These are phyloP conservation scores for Lutraria lutraria DNA, from an alignment of 2,888 invertebrate species.

Conservation along the genomic window DNA sequence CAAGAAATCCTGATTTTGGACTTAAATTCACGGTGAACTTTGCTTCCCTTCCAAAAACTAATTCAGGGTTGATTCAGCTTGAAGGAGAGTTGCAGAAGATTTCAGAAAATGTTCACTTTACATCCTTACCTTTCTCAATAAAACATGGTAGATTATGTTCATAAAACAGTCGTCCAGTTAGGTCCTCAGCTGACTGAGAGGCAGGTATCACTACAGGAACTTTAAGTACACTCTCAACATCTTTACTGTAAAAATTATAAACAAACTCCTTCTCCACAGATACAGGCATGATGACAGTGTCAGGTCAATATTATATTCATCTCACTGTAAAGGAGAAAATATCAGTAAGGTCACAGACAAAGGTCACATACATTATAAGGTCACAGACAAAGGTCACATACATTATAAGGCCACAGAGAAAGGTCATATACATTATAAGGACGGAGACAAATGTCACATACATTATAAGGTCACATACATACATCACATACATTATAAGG, in stretches of 20 bases:
- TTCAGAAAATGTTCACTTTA: not conserved
- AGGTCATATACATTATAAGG: too few species aligned
- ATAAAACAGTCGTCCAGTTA: conserved; percentile 90
- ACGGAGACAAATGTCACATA: too few species aligned
- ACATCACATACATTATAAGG: too few species aligned
- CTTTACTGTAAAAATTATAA: conserved; percentile 78
- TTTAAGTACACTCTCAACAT: conserved; percentile 74
- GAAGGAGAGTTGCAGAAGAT: too few species aligned
- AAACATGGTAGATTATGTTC: conserved; percentile 91
- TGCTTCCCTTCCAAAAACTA: too few species aligned
- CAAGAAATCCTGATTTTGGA: too few species aligned
- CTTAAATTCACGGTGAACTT: too few species aligned
- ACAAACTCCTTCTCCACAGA: conserved; percentile 78
- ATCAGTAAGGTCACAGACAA: not conserved
- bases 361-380: too few species aligned
- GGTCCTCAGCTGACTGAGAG: conserved; percentile 88
- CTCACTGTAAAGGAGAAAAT: not conserved
- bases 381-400: too few species aligned
- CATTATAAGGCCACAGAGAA: too few species aligned
- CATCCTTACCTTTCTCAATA: conserved; percentile 89
- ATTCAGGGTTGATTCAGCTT: too few species aligned
- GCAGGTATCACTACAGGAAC: conserved; percentile 82
- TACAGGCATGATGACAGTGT: conserved; percentile 54
- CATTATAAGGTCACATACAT: too few species aligned
- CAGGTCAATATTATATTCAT: not conserved